Evolutionary conservation across 2,888 invertebrate genomes (phyloP).

Genomic region (Eurois occulta): DNA sequence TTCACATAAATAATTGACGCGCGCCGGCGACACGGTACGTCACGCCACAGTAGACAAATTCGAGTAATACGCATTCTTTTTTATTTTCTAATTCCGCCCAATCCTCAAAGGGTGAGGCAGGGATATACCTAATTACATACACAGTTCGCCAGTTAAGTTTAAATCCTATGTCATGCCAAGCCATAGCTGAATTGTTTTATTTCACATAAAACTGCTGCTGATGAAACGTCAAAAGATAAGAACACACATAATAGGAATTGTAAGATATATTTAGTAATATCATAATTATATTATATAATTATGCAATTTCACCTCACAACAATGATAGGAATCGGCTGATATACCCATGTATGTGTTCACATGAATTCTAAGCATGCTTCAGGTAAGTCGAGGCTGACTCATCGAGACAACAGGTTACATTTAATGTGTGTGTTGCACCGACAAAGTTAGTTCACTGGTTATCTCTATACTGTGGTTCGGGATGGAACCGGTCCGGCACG

Average conservation of each 20-base stretch:
- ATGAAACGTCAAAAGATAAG: neutral
- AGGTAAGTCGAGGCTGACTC: neutral
- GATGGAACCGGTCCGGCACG: conserved; percentile 5
- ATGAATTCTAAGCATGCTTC: neutral
- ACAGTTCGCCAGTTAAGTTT: neutral
- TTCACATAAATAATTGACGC: conserved; percentile 53
- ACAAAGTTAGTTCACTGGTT: neutral
- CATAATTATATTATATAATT: neutral
- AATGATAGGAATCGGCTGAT: neutral
- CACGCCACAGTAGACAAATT: neutral
- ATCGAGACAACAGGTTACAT: neutral
- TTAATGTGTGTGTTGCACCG: neutral
- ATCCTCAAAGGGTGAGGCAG: neutral
- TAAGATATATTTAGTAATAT: neutral
- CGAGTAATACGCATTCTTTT: neutral
- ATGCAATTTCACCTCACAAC: neutral
- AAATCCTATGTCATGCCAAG: neutral
- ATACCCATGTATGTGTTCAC: neutral
- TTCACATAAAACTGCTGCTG: neutral
- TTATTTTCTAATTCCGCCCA: neutral
- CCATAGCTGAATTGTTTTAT: neutral
- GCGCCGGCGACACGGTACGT: conserved; percentile 19
- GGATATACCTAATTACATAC: no score
- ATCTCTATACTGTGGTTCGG: neutral
- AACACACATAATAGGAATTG: neutral